Evolutionary conservation across 2,113 vertebrate genomes (phyloP).

Genomic region (Oxygymnocypris stewartii): DNA sequence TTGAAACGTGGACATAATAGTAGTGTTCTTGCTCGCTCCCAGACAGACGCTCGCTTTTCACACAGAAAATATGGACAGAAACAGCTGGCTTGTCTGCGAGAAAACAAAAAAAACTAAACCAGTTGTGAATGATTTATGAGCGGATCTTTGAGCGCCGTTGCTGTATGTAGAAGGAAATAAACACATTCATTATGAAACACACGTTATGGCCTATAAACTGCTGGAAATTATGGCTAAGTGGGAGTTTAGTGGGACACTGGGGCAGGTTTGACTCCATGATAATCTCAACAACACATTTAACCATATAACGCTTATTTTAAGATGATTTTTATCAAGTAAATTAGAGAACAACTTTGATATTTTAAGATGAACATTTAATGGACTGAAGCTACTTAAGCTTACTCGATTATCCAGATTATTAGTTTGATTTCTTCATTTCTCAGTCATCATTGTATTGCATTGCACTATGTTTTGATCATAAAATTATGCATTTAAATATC

Average conservation of each 20-base stretch:
- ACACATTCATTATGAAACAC: conserved; percentile 56
- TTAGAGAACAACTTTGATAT: too few relatives aligned
- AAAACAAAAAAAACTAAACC: conserved; percentile 14
- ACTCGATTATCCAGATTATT: too few relatives aligned
- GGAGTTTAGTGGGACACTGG: conserved; percentile 39
- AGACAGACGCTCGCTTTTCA: conserved; percentile 2
- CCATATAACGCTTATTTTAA: too few relatives aligned
- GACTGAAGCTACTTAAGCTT: too few relatives aligned
- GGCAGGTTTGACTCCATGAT: background rate
- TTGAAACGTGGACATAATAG: conserved; percentile 67
- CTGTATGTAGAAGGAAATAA: conserved; percentile 52
- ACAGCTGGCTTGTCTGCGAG: conserved; percentile 34
- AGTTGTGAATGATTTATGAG: conserved; percentile 54
- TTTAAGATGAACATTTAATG: too few relatives aligned
- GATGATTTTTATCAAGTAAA: too few relatives aligned
- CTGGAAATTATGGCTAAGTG: conserved; percentile 51
- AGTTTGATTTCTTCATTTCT: too few relatives aligned
- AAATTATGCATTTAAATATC: background rate
- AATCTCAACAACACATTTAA: background rate
- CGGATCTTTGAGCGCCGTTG: conserved; percentile 58
- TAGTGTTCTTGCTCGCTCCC: background rate
- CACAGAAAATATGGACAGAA: conserved; percentile 17
- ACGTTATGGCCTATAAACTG: conserved; percentile 58
- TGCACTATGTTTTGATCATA: too few relatives aligned
- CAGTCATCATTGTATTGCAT: too few relatives aligned